Evolutionary conservation across 2,113 vertebrate genomes (phyloP).

Genomic region (Varanus salvator): DNA sequence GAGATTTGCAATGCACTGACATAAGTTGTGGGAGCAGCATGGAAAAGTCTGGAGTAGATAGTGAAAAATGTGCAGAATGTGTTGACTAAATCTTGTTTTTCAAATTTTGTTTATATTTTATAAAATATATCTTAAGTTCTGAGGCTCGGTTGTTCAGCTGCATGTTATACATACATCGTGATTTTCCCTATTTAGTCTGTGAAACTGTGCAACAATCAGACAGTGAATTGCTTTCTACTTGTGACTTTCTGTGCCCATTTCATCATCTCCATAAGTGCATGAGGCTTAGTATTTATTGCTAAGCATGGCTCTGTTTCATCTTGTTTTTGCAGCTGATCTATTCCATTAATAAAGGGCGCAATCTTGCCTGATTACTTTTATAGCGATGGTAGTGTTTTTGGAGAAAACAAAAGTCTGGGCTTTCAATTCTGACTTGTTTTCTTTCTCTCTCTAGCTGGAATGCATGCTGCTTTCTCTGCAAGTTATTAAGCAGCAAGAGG

Average conservation of each 20-base stretch:
- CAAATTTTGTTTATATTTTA: neutral
- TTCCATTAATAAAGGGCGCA: neutral
- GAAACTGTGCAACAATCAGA: neutral
- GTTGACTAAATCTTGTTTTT: neutral
- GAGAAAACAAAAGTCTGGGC: neutral
- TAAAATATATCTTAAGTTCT: neutral
- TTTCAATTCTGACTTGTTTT: conserved; percentile 55
- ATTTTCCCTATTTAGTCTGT: neutral
- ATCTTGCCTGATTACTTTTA: neutral
- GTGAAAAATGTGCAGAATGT: neutral
- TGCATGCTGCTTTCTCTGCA: conserved; percentile 55
- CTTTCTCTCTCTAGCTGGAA: conserved; percentile 72
- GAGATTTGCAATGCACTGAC: neutral
- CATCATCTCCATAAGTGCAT: neutral
- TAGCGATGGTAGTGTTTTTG: neutral
- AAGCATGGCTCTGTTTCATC: neutral
- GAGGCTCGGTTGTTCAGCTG: neutral
- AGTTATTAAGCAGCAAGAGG: conserved; percentile 65
- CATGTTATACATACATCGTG: no score
- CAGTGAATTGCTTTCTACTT: neutral
- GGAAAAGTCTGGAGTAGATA: neutral
- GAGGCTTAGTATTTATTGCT: neutral
- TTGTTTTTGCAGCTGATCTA: neutral
- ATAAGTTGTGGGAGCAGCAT: neutral
- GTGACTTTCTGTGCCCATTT: neutral